These are phyloP conservation scores for Eilema griseolum DNA, from an alignment of 2,888 invertebrate genomes.

Conservation along the genomic window DNA sequence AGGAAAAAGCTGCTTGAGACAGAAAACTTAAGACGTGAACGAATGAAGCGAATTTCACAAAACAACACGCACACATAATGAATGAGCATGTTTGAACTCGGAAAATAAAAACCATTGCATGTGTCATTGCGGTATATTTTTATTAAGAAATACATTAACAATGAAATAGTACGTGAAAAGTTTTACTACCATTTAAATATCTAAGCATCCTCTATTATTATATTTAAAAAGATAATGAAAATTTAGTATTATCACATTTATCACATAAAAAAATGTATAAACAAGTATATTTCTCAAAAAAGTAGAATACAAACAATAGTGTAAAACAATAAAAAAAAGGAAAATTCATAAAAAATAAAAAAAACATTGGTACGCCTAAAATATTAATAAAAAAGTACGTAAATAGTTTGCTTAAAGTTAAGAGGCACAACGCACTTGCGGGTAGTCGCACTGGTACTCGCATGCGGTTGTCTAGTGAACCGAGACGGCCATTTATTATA, in stretches of 20 bases:
- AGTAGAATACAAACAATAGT: too few species aligned
- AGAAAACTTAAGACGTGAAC: conserved; percentile 67
- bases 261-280: too few species aligned
- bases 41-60: conserved; percentile 53
- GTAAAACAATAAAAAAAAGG: too few species aligned
- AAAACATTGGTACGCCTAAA: too few species aligned
- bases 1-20: conserved; percentile 74
- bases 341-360: too few species aligned
- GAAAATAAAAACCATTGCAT: not conserved
- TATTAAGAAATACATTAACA: not conserved
- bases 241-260: not conserved
- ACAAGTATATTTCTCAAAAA: too few species aligned
- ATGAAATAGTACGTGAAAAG: not conserved
- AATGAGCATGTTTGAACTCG: not conserved
- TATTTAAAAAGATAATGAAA: not conserved
- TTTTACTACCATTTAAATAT: not conserved
- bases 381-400: too few species aligned
- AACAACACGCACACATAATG: not conserved
- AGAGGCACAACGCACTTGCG: too few species aligned
- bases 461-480: too few species aligned
- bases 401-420: too few species aligned
- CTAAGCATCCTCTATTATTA: not conserved
- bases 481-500: too few species aligned
- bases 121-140: not conserved
- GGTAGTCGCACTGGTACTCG: too few species aligned